Conservation (phyloP, 2,113 vertebrate species). For the Microtus pennsylvanicus region DNA sequence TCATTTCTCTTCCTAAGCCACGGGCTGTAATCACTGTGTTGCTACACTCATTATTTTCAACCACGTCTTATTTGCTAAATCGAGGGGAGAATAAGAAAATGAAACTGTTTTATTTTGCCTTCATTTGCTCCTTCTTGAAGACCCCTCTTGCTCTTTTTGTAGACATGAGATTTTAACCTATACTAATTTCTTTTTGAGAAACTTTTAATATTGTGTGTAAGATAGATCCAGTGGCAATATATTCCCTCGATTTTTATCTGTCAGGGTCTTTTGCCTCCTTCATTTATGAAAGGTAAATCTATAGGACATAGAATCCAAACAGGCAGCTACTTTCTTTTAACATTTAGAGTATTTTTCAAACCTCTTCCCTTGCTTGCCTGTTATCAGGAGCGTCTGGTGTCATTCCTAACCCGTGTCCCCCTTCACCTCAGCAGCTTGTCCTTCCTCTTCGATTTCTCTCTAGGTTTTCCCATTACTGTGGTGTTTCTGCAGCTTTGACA, state of each 20-base stretch:
- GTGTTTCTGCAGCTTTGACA: background rate
- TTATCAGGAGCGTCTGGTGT: background rate
- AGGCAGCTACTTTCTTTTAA: background rate
- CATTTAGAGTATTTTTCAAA: background rate
- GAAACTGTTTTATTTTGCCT: background rate
- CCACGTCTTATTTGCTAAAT: background rate
- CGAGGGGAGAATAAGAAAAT: background rate
- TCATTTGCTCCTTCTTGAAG: background rate
- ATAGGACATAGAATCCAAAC: background rate
- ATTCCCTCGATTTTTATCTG: background rate
- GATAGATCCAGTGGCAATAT: background rate
- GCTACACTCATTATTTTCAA: conserved; percentile 21
- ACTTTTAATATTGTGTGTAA: background rate
- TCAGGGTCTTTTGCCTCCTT: background rate
- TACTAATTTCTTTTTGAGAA: background rate
- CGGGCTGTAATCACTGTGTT: background rate
- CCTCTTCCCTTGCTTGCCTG: background rate
- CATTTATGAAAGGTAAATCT: background rate
- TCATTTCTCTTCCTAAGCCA: background rate
- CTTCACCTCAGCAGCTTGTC: background rate
- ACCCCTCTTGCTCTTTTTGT: background rate
- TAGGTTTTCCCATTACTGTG: background rate
- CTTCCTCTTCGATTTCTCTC: background rate
- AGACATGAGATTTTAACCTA: background rate
- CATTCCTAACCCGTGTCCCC: background rate